phyloP scores from a whole-genome alignment of 2,797 vertebrate species.

The Gymnopithys bicolor region DNA sequence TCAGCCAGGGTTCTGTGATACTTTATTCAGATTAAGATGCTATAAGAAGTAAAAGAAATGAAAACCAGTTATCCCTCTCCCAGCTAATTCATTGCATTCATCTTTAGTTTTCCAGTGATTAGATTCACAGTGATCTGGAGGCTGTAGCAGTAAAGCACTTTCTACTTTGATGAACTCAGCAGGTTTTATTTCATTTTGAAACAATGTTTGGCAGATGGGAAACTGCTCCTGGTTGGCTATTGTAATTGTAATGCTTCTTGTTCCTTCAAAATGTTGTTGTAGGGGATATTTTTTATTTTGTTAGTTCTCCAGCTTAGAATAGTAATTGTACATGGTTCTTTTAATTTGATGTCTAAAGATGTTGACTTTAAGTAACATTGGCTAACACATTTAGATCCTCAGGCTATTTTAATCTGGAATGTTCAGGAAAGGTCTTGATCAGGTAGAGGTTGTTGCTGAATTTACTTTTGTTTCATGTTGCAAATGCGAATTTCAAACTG shows the following conservation, averaged over 20 bases:
- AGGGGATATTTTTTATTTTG: background rate
- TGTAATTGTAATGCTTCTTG: background rate
- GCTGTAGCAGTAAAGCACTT: background rate
- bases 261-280: background rate
- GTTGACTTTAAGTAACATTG: slow-evolving; percentile 18
- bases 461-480: background rate
- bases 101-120: slow-evolving; percentile 25
- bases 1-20: background rate
- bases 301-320: background rate
- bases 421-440: background rate
- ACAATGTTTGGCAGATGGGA: slow-evolving; percentile 11
- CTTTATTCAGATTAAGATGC: background rate
- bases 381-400: background rate
- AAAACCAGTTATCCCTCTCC: background rate
- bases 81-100: background rate
- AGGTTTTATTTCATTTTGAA: slow-evolving; percentile 42
- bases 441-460: background rate
- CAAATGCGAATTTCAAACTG: background rate
- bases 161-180: slow-evolving; percentile 30
- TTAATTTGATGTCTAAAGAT: background rate
- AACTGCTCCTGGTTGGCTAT: background rate
- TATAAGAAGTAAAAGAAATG: background rate
- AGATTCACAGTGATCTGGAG: slow-evolving; percentile 16
- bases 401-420: slow-evolving; percentile 7
- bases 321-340: background rate